Base-by-base conservation (phyloP, 2,113 vertebrate species). In the Trochalopteron elliotii region DNA sequence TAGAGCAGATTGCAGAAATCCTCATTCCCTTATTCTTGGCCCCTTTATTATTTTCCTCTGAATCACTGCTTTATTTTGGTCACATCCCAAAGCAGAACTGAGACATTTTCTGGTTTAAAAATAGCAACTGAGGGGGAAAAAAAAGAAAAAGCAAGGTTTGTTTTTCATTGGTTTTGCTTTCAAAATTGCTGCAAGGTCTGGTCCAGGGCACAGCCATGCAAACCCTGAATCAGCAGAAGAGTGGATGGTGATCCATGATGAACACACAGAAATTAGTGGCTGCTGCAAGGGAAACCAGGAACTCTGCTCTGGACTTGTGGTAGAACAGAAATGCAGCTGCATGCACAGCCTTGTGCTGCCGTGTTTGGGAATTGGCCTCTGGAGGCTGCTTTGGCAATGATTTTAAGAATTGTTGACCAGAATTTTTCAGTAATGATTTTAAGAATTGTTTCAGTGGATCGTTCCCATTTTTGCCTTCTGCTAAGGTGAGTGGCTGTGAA, bases 21-120 rank as follows among this genome's bases (percentile, higher is more conserved):
- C 82, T 85, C 37, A 42, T 57, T 78, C 52, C 67, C n/a, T 91
- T 57, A 19, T 70, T 93, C 67, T 70, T 85, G 67, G 39, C 23
- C 63, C 18, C 45, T 94, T 84, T 90, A 52, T 76, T 89, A 28
- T 83, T 79, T 80, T 63, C 63, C 60, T 90, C 83, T 86, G 68
- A 96, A 80, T 60, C 27, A 50, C 25, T 45, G 39, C 68, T 88
- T 83, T 95, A 60, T 92, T 91, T 94, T 47, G 19, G 57, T 91
- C 76, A 23, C 8, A 7, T 80, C 59, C 55, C 40, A 88, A 80
- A 92, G 71, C 55, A 50, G 59, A 70, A 47, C 71, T 47, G 35
- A 70, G 83, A 74, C 42, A 18, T 88, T 88, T 88, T 88, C 61
- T 65, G n/a, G 10, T 88, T 92, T 77, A 70, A 94, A 94, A 92